Evolutionary conservation across 2,888 invertebrate genomes (phyloP).

Genomic region (Chalcis sispes): DNA sequence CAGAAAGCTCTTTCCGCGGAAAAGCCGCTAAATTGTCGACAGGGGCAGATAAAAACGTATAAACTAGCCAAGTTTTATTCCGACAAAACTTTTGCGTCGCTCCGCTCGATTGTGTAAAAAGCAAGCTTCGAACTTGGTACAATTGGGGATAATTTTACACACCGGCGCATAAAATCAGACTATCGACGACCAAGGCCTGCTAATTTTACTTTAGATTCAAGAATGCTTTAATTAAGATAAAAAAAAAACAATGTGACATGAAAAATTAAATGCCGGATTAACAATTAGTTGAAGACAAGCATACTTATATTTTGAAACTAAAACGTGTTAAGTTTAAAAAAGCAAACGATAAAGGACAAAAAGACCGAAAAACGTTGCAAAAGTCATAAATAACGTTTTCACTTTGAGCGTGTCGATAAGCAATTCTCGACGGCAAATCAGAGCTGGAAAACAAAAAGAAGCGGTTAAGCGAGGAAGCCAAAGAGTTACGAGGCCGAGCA

Average conservation of each 20-base stretch:
- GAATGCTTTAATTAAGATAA: too few species aligned
- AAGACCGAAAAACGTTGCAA: neutral
- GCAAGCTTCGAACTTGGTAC: neutral
- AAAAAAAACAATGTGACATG: too few species aligned
- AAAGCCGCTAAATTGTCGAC: conserved; percentile 48
- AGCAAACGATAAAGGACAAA: neutral
- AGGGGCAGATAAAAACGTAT: conserved; percentile 3
- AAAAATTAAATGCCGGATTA: too few species aligned
- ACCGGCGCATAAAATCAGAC: conserved; percentile 12
- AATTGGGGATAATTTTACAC: conserved; percentile 15
- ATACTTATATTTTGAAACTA: too few species aligned
- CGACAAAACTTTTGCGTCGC: conserved; percentile 6
- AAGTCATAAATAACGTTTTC: conserved; percentile 29
- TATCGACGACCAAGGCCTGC: neutral
- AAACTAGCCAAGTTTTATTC: too few species aligned
- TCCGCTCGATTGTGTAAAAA: conserved; percentile 27
- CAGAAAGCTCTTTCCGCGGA: conserved; percentile 46
- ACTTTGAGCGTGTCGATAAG: neutral
- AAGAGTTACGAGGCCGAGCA: conserved; percentile 8
- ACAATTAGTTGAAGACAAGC: too few species aligned
- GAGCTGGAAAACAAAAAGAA: conserved; percentile 3
- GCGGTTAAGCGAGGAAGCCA: neutral
- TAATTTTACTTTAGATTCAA: neutral
- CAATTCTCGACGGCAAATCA: neutral
- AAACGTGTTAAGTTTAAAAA: too few species aligned